Conservation (phyloP, 2,113 vertebrate genomes). For the Mirounga angustirostris region DNA sequence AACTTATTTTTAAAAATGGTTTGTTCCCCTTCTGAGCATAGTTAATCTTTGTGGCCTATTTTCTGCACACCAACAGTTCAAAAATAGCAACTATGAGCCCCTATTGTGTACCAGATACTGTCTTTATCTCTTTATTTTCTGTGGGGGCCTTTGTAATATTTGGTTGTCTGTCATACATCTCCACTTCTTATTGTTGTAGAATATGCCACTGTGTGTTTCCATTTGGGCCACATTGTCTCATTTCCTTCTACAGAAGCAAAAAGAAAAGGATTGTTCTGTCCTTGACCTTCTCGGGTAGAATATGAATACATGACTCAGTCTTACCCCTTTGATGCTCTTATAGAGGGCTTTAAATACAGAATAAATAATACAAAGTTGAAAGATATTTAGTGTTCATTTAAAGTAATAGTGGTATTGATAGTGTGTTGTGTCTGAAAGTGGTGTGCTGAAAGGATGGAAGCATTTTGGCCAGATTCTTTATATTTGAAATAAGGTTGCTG, state of each 20-base stretch:
- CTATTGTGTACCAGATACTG: background rate
- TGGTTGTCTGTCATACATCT: background rate
- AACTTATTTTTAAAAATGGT: background rate
- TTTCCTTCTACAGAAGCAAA: background rate
- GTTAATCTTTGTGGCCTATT: background rate
- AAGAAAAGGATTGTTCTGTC: background rate
- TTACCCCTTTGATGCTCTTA: background rate
- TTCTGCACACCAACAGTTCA: background rate
- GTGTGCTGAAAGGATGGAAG: background rate
- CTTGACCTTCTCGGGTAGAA: background rate
- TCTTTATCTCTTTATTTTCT: background rate
- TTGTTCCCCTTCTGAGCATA: background rate
- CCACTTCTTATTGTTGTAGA: background rate
- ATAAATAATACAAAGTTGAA: background rate
- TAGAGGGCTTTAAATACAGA: background rate
- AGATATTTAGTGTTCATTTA: background rate
- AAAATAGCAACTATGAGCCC: background rate
- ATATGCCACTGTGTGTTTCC: background rate
- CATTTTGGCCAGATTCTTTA: background rate
- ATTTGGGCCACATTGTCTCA: background rate
- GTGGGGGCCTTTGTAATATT: background rate
- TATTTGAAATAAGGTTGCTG: background rate
- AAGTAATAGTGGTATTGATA: background rate
- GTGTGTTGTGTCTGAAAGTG: background rate
- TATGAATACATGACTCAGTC: background rate